These are phyloP conservation scores for Nesospiza acunhae DNA, from an alignment of 2,113 vertebrate genomes.

Conservation along the genomic window DNA sequence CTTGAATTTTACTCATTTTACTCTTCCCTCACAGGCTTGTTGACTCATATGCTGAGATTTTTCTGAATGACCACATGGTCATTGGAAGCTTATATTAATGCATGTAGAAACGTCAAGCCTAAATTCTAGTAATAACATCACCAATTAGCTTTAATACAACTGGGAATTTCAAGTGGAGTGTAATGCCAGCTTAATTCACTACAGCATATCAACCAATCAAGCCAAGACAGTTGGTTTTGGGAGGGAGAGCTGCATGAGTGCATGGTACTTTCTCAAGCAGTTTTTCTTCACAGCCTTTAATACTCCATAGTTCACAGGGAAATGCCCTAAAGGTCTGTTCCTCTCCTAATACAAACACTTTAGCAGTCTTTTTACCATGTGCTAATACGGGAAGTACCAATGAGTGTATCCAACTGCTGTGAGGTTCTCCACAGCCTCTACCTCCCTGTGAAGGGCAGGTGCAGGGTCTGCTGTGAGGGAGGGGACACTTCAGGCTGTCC, in stretches of 20 bases:
- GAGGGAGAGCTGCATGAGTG: not conserved
- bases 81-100: not conserved
- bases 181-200: not conserved
- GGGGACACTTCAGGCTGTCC: not conserved
- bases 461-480: not conserved
- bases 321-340: not conserved
- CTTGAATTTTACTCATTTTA: constrained; percentile 33
- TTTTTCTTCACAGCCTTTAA: not conserved
- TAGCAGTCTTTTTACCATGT: rapidly evolving
- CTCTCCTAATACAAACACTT: not conserved
- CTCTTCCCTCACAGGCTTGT: not conserved
- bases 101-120: not conserved
- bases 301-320: not conserved
- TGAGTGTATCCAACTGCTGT: not conserved
- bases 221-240: not conserved
- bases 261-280: not conserved
- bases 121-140: not conserved
- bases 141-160: not conserved
- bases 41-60: not conserved
- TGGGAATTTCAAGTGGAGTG: not conserved
- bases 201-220: not conserved
- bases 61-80: not conserved
- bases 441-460: not conserved
- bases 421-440: not conserved
- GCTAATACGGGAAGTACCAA: not conserved